Conservation (phyloP, 2,797 vertebrate species). For the Otolemur crassicaudatus region DNA sequence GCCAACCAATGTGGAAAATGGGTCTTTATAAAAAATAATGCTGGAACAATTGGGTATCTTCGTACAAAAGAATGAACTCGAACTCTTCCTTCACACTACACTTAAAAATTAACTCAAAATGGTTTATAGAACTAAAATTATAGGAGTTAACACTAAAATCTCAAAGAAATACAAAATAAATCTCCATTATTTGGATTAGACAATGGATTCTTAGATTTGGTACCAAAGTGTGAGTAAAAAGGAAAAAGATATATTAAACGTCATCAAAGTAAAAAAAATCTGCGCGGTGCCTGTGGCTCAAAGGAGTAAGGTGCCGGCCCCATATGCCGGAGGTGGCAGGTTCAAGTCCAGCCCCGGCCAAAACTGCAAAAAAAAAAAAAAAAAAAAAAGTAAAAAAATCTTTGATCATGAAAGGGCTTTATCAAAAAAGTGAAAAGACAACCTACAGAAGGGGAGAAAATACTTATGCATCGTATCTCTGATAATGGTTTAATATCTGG, state of each 20-base stretch:
- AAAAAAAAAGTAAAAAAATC: not conserved
- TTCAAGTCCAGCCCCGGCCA: too few relatives aligned
- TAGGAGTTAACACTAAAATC: not conserved
- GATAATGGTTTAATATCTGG: not conserved
- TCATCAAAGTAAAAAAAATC: not conserved
- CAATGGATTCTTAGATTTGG: not conserved
- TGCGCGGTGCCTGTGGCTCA: too few relatives aligned
- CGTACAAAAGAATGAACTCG: not conserved
- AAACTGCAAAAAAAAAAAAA: too few relatives aligned
- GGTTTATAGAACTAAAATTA: not conserved
- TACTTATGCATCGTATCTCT: not conserved
- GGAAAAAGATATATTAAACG: not conserved
- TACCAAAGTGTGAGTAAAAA: not conserved
- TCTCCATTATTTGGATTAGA: not conserved
- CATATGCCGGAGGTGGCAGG: too few relatives aligned
- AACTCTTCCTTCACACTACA: fast-evolving
- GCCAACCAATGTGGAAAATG: not conserved
- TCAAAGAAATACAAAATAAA: not conserved
- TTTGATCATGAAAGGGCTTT: not conserved
- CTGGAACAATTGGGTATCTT: not conserved
- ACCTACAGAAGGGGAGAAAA: not conserved
- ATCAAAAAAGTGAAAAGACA: not conserved
- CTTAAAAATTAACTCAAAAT: not conserved
- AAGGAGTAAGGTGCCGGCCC: too few relatives aligned
- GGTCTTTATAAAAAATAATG: not conserved